Evolutionary conservation across 2,888 invertebrate species (phyloP).

Genomic region (Nomada lathburiana): DNA sequence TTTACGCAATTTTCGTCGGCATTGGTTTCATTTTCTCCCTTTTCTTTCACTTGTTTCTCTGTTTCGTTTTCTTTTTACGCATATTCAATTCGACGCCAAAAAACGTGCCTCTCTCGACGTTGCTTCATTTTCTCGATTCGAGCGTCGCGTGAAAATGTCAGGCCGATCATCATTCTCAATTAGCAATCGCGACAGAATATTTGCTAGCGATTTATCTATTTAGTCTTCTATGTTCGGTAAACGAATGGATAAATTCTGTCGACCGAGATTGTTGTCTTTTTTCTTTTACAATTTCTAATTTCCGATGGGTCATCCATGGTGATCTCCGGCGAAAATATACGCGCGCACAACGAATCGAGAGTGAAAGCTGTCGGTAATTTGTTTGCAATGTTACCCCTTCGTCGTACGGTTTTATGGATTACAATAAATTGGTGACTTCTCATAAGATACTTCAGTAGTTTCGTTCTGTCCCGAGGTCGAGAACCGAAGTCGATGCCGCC

Average conservation of each 20-base stretch:
- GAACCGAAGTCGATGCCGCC: conserved; percentile 67
- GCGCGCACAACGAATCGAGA: conserved; percentile 31
- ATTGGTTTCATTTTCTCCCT: conserved; percentile 12
- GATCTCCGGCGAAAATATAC: background rate
- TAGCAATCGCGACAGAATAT: background rate
- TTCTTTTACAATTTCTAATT: background rate
- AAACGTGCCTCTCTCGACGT: conserved; percentile 20
- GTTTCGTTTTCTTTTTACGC: conserved; percentile 9
- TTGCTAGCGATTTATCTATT: background rate
- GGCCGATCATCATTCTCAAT: background rate
- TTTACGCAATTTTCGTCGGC: conserved; percentile 35
- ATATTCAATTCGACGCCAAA: conserved; percentile 45
- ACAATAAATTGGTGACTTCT: conserved; percentile 81
- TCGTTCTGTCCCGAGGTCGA: conserved; percentile 72
- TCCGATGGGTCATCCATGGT: background rate
- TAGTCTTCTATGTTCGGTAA: no score
- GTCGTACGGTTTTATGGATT: conserved; percentile 70
- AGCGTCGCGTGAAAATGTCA: background rate
- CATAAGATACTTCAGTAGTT: conserved; percentile 77
- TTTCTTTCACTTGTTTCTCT: background rate
- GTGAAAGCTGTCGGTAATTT: conserved; percentile 53
- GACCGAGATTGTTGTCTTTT: background rate
- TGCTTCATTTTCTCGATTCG: conserved; percentile 26
- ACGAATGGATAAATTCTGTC: background rate
- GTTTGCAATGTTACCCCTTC: conserved; percentile 61